Evolutionary conservation across 2,113 vertebrate genomes (phyloP), one percentile per base, ranked within the genome.

Genomic region (Laticauda laticaudata): DNA sequence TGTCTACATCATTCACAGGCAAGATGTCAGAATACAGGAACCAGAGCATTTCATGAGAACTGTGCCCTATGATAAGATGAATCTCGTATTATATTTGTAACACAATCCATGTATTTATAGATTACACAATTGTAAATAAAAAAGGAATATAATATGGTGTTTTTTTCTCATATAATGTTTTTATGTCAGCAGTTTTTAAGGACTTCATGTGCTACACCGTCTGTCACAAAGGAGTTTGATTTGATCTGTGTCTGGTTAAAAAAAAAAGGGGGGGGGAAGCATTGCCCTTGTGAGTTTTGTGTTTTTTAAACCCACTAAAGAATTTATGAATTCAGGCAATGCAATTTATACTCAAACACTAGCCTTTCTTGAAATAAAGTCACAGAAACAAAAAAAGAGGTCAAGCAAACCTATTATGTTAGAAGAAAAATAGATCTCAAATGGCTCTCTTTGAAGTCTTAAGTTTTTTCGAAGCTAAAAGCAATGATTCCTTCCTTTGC

Each of bases 401-500:
- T n/a, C 8, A 48, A 86, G 69, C 48, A 59, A 86, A 59, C 29
- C 12, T 43, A 59, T 59, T 59, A n/a, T 12, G 9, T 59, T 54
- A 89, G 54, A 55, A 43, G 9, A 61, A 81, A 69, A 87, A 26
- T 86, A 18, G 26, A 69, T 69, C 45, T 90, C 39, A 92, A 55
- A 1, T 86, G 92, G 59, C 94, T 51, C 91, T 89, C 75, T 61
- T 56, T 10, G 5, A 94, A 43, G 81, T 86, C 89, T 59, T 39
- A 34, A 34, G 15, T 86, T 91, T 90, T 93, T 94, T 64, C 1
- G 53, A 96, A 94, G 95, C 24, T 1, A 85, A 45, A 14, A 90
- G n/a, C 87, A 39, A 59, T 39, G 21, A 87, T 91, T 91, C 29
- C 20, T 89, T 88, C 45, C 91, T 90, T 88, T 69, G 87, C 92